Evolutionary conservation across 2,797 vertebrate species (phyloP), one percentile per base, ranked within the genome.

Genomic region (Hozukius guyotensis): DNA sequence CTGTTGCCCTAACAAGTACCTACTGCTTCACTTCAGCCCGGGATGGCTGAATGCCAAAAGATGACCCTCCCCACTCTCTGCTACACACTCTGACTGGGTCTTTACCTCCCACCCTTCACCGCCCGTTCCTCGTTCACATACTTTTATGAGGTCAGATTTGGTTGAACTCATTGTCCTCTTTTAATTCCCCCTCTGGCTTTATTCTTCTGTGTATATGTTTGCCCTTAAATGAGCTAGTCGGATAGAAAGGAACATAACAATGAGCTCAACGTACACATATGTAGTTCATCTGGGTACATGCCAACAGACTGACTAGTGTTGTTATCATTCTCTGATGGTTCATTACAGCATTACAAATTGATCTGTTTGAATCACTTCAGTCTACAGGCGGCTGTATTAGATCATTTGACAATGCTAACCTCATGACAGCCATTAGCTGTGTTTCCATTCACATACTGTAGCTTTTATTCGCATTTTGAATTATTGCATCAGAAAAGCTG

Each of bases 1-100:
- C 90, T 73, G 90, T 77, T 93, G 90, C 92, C 94, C 94, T 89
- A 93, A 94, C 95, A 95, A 91, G 94, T 94, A 88, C 77, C 84
- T 74, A 24, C 60, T 0, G 52, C 69, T 67, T 78, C 29, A 27
- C 78, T 77, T 77, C 75, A 87, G 70, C 53, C 73, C 6, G n/a
- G 27, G 36, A 32, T 81, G 83, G 84, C 80, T 59, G 24, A 62
- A 85, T 83, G 90, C 86, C 89, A 92, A 81, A 86, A 66, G 89
- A 91, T 72, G 86, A 87, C 83, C 89, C 88, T 31, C 82, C 82
- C 85, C 27, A 14, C 72, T 67, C 76, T 75, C 52, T 63, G 34
- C n/a, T 46, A 13, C 63, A 67, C 16, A n/a, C 71, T 78, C 72
- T 78, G 59, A 55, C 69, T 55, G 62, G 57, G 46, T 66, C 85